phyloP scores from a whole-genome alignment of 2,113 vertebrate species.

The Rana temporaria region DNA sequence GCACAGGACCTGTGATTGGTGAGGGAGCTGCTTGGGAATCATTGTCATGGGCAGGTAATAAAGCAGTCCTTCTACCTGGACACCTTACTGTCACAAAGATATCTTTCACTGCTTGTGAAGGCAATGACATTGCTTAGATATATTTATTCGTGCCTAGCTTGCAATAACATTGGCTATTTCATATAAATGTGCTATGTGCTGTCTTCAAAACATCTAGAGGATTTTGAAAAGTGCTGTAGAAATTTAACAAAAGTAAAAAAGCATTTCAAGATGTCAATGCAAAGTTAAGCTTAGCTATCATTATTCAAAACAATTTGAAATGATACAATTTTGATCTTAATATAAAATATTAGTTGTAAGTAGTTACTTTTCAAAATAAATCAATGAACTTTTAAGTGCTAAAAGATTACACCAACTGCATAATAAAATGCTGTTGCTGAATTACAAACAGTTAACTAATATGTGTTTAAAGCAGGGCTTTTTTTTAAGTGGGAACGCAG shows the following conservation, averaged over 20 bases:
- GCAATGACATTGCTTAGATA: slow-evolving; percentile 63
- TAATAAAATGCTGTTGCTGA: too few relatives aligned
- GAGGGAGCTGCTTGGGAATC: slow-evolving; percentile 63
- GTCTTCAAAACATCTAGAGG: slow-evolving; percentile 43
- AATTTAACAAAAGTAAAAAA: neutral
- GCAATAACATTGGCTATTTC: slow-evolving; percentile 60
- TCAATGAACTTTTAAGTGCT: too few relatives aligned
- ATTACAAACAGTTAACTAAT: too few relatives aligned
- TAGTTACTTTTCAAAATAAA: too few relatives aligned
- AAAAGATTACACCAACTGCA: too few relatives aligned
- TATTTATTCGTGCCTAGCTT: slow-evolving; percentile 61
- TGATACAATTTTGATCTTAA: too few relatives aligned
- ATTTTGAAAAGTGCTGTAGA: slow-evolving; percentile 6
- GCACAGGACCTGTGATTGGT: slow-evolving; percentile 55
- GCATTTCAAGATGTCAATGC: neutral
- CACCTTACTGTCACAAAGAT: slow-evolving; percentile 66
- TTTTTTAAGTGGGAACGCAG: too few relatives aligned
- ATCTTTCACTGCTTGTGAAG: slow-evolving; percentile 68
- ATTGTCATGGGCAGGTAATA: slow-evolving; percentile 69
- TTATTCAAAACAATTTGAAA: too few relatives aligned
- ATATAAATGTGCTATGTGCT: slow-evolving; percentile 54
- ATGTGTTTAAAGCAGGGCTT: too few relatives aligned
- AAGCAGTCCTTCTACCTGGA: slow-evolving; percentile 64
- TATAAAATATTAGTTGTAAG: too few relatives aligned
- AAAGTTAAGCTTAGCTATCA: neutral